Evolutionary conservation across 2,113 vertebrate species (phyloP).

Genomic region (Chamaetylas fuelleborni): DNA sequence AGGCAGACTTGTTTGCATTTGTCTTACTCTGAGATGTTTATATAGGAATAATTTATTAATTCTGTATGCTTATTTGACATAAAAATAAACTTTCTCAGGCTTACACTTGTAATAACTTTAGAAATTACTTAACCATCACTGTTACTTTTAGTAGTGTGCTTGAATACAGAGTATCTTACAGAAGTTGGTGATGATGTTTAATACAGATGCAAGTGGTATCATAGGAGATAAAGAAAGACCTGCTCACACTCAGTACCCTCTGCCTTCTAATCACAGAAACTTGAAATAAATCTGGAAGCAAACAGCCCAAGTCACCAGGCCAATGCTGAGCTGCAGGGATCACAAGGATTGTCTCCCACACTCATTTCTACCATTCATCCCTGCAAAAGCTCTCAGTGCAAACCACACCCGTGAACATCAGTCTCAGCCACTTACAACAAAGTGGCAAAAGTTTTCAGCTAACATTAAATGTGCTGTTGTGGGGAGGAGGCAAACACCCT

Average conservation of each 20-base stretch:
- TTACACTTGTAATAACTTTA: background rate
- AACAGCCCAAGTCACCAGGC: background rate
- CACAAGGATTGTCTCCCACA: accelerated
- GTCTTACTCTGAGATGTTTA: background rate
- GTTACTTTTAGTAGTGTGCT: background rate
- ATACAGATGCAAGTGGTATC: background rate
- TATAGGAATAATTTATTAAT: background rate
- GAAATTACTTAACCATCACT: background rate
- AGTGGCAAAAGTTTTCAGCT: background rate
- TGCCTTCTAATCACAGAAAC: background rate
- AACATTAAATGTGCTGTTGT: accelerated
- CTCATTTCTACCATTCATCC: background rate
- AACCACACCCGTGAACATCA: background rate
- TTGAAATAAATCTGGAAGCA: background rate
- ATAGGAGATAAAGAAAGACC: background rate
- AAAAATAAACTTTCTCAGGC: background rate
- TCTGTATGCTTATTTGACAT: background rate
- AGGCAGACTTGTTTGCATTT: background rate
- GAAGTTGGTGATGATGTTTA: background rate
- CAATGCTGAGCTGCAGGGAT: background rate
- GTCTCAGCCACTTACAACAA: accelerated
- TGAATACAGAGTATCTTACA: background rate
- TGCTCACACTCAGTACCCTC: accelerated
- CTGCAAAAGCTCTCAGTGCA: background rate
- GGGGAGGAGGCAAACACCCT: background rate